These are phyloP conservation scores for Drosophila neutralis DNA, from an alignment of 2,888 invertebrate species.

Conservation along the genomic window DNA sequence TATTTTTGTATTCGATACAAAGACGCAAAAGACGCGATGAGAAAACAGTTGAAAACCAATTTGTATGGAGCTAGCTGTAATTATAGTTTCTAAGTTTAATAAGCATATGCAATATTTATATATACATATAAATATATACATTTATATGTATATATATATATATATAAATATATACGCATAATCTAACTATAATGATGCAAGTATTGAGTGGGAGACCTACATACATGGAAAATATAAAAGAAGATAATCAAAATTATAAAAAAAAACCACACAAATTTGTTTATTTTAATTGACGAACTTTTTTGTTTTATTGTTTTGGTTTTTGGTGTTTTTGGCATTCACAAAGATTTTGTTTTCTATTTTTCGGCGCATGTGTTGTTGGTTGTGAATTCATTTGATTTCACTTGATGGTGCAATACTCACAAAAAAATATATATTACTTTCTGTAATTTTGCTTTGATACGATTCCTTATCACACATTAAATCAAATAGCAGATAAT, in stretches of 20 bases:
- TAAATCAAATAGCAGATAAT: constrained; percentile 6
- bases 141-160: constrained; percentile 51
- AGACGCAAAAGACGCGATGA: constrained; percentile 40
- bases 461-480: not conserved
- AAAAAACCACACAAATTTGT: constrained; percentile 52
- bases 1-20: constrained; percentile 79
- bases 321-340: constrained; percentile 35
- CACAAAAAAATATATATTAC: not conserved
- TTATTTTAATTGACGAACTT: constrained; percentile 59
- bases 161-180: constrained; percentile 24
- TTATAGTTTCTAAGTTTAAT: constrained; percentile 65
- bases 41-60: constrained; percentile 32
- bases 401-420: constrained; percentile 22
- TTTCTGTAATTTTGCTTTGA: constrained; percentile 20
- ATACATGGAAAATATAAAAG: constrained; percentile 80
- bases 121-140: constrained; percentile 61
- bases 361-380: constrained; percentile 38
- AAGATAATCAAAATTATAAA: constrained; percentile 79
- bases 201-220: constrained; percentile 59
- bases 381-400: constrained; percentile 52
- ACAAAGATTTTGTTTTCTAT: constrained; percentile 20
- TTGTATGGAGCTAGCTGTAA: constrained; percentile 36
- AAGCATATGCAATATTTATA: constrained; percentile 74
- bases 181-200: constrained; percentile 42
- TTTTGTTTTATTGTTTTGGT: not conserved